Evolutionary conservation across 2,113 vertebrate genomes (phyloP), one percentile per base, ranked within the genome.

Genomic region (Gallinago media): DNA sequence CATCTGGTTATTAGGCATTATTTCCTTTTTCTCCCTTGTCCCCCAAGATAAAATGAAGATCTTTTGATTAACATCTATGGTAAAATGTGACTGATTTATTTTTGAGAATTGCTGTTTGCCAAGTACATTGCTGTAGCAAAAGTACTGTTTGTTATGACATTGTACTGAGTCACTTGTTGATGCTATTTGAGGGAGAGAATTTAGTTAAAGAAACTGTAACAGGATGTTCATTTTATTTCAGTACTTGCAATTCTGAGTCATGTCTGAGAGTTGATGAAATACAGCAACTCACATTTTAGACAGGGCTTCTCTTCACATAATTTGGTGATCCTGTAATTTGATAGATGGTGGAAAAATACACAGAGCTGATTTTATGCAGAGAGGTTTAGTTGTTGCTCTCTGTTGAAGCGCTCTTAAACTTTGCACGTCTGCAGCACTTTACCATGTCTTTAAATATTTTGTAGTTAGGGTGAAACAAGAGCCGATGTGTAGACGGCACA

Each of bases 151-250:
- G 88, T 95, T 94, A 93, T 95, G 92, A 85, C 55, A 89, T 93
- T 96, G 96, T 50, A 89, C 65, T 80, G 82, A 96, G 76, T 97
- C 85, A 95, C 47, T 97, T 95, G 94, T 97, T 94, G 94, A 73
- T 92, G 85, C 93, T 96, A 92, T 96, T 89, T 71, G 90, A 52
- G 92, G 92, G 88, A 86, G 92, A 92, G 55, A 95, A 89, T 92
- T 93, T 95, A 27, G 46, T 89, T 95, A 93, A 94, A 90, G 85
- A 68, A 95, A 85, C 73, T 88, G 47, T 79, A 96, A 96, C 87
- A 95, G 62, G 96, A 97, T 95, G 79, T 76, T 97, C 58, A n/a
- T 93, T 93, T 96, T 93, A 96, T 95, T 96, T 96, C 94, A 68
- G 90, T 89, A 26, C 80, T 93, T 86, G 85, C 89, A 90, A 84